Conservation (phyloP, 1,140 invertebrate species). For the Telenomus remus region DNA sequence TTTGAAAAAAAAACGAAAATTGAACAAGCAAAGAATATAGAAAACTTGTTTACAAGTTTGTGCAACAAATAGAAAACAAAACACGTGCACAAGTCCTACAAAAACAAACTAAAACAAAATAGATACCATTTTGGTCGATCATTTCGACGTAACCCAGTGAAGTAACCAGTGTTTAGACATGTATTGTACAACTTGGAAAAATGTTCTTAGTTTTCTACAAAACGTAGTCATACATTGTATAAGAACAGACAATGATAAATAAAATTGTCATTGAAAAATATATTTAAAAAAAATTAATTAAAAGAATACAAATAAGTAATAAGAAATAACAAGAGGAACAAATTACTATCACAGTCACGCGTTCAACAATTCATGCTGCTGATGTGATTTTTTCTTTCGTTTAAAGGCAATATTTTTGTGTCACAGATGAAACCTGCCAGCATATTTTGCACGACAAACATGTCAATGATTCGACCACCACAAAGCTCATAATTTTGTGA, state of each 20-base stretch:
- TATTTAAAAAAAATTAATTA: constrained; percentile 6
- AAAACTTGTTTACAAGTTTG: constrained; percentile 12
- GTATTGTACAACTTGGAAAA: constrained; percentile 51
- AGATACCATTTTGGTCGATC: constrained; percentile 14
- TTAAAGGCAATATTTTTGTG: constrained; percentile 4
- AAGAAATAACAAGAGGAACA: too few relatives aligned
- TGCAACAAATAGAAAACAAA: constrained; percentile 7
- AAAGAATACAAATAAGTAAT: constrained; percentile 4
- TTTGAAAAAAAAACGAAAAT: constrained; percentile 3
- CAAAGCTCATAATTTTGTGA: too few relatives aligned
- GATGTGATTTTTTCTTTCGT: constrained; percentile 11
- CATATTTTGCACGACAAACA: constrained; percentile 3
- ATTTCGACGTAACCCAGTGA: constrained; percentile 34
- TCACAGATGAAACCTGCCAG: constrained; percentile 7
- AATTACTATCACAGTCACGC: constrained; percentile 9
- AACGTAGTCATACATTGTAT: constrained; percentile 35
- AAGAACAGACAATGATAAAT: constrained; percentile 14
- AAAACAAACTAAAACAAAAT: constrained; percentile 20
- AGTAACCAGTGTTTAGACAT: constrained; percentile 35
- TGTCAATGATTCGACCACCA: too few relatives aligned
- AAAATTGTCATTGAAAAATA: not conserved
- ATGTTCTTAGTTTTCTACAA: constrained; percentile 57
- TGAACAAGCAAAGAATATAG: not conserved
- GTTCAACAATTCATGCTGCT: constrained; percentile 20
- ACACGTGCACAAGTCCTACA: constrained; percentile 25